phyloP scores from a whole-genome alignment of 2,888 invertebrate genomes.

The Hedya salicella region DNA sequence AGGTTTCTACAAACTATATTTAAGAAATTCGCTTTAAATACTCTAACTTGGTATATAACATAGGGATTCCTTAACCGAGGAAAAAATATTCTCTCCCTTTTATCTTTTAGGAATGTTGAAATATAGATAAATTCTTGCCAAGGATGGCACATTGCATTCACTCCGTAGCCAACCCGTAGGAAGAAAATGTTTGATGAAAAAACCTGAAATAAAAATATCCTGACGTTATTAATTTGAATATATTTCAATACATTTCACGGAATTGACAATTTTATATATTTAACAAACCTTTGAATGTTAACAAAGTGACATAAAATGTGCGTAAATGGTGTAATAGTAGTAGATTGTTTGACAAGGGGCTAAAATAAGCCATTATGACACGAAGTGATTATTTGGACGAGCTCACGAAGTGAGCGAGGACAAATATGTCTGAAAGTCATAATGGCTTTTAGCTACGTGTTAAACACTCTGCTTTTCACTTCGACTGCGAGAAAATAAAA shows the following conservation, averaged over 20 bases:
- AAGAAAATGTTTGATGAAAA: conserved; percentile 18
- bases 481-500: too few relatives aligned
- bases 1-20: neutral
- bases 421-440: too few relatives aligned
- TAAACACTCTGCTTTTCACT: too few relatives aligned
- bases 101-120: conserved; percentile 51
- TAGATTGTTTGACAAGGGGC: too few relatives aligned
- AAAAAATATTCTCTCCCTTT: conserved; percentile 49
- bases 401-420: too few relatives aligned
- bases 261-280: neutral
- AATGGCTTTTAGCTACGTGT: too few relatives aligned
- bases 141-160: conserved; percentile 52
- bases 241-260: neutral
- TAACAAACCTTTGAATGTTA: too few relatives aligned
- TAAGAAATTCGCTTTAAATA: conserved; percentile 3
- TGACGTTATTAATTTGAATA: conserved; percentile 11
- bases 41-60: conserved; percentile 43
- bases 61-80: conserved; percentile 48
- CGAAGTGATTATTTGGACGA: too few relatives aligned
- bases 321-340: too few relatives aligned
- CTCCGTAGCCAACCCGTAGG: conserved; percentile 46
- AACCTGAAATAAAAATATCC: conserved; percentile 20
- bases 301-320: too few relatives aligned
- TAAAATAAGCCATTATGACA: too few relatives aligned
- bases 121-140: conserved; percentile 52